phyloP scores from a whole-genome alignment of 2,888 invertebrate species.

The Ashinkailepas kermadecensis region DNA sequence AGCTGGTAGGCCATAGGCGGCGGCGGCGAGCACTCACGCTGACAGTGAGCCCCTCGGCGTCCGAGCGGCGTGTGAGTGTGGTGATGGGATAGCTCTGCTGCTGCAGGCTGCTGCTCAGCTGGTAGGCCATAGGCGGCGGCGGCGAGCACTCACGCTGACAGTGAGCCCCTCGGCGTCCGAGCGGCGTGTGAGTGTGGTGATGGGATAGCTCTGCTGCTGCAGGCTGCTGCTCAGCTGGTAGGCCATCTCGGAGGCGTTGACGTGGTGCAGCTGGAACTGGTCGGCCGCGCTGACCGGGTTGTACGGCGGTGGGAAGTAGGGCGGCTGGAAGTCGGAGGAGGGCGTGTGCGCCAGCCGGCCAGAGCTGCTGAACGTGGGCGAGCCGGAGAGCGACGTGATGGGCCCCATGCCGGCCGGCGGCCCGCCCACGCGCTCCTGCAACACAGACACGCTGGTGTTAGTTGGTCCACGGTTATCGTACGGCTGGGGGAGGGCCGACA shows the following conservation, averaged over 20 bases:
- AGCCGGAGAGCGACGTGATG: conserved; percentile 6
- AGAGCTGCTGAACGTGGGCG: background rate
- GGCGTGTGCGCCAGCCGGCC: conserved; percentile 26
- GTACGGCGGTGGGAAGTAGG: conserved; percentile 95
- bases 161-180: background rate
- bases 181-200: background rate
- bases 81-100: background rate
- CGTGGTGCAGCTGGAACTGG: conserved; percentile 6
- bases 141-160: background rate
- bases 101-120: conserved; percentile 13
- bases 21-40: background rate
- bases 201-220: conserved; percentile 6
- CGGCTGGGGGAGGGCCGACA: too few relatives aligned
- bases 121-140: conserved; percentile 6
- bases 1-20: conserved; percentile 21
- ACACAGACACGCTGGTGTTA: background rate
- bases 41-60: background rate
- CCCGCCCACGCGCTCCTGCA: background rate
- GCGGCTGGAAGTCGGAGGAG: conserved; percentile 80
- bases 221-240: conserved; percentile 17
- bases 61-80: background rate
- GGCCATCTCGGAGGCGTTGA: background rate
- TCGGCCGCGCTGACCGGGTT: conserved; percentile 9
- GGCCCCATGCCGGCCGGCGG: background rate
- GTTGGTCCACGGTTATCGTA: too few relatives aligned